Evolutionary conservation across 2,888 invertebrate genomes (phyloP), one percentile per base, ranked within the genome.

Genomic region (Clusia tigrina): DNA sequence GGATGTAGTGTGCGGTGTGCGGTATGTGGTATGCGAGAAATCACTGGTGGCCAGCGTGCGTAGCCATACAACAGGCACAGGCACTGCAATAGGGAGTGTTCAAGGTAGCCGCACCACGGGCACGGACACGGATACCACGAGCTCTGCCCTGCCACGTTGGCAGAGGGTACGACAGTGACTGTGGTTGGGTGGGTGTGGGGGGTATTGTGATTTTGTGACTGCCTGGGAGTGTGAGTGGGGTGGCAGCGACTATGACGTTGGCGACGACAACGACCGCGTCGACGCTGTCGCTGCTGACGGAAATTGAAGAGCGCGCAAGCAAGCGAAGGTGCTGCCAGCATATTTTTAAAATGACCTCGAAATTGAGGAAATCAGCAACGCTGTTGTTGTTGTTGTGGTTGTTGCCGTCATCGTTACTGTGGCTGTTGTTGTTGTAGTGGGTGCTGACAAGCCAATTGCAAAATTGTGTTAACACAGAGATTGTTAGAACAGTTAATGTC

Each of bases 301-400:
- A 18, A 26, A 2, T 9, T 22, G 22, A 52, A 5, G 48, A 37
- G 17, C 23, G 42, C 12, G 51, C 22, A 26, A 26, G 20, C 20
- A 26, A 42, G 25, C 37, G 63, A 57, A 57, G 57, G 48, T 60
- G 54, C 37, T 48, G 62, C 15, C 42, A 58, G 38, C 57, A 57
- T 67, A 71, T 68, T 69, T 71, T 67, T 67, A 62, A 69, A 69
- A 65, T 67, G 65, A 71, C 71, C 69, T 67, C 66, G 63, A 66
- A 69, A 67, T 67, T 53, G 64, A 68, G 67, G 65, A 67, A 69
- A 67, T 61, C 63, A 63, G 46, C 65, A 66, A 55, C 24, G 42
- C 32, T 51, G 38, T 57, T 57, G 42, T 24, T 46, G 46, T 57
- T 57, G n/a, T 57, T 42, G 46, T 24, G 2, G 57, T 18, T 32